Evolutionary conservation across 2,888 invertebrate genomes (phyloP), one percentile per base, ranked within the genome.

Genomic region (Athalia circularis): DNA sequence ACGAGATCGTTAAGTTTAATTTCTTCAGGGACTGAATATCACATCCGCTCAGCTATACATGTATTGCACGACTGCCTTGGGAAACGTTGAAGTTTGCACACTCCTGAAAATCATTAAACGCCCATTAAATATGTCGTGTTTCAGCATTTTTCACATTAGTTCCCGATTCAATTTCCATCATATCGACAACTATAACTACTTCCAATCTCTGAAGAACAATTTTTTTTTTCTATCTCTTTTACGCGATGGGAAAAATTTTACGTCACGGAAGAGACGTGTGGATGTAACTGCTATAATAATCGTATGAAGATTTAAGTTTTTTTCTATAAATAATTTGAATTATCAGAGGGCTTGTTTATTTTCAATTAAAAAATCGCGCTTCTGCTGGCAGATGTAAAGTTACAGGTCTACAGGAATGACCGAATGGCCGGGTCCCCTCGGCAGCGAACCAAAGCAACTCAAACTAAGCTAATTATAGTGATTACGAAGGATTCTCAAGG

Each of bases 1-100:
- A 59, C 52, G 68, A 70, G 57, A 70, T 70, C 70, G 70, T 70
- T 57, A 57, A 54, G 57, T 70, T 70, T 54, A 59, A 70, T 59
- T 59, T 59, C 54, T 70, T 70, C 29, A 57, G 59, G 59, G 59
- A 59, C n/a, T 70, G 70, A 59, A 70, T 70, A 57, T 70, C 70
- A 13, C 57, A 54, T 45, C 9, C 57, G 29, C 50, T 29, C 29
- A 54, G 68, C 29, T 52, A 68, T 29, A 68, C 50, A 11, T 11
- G 15, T n/a, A 54, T 43, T 15, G 68, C 54, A 54, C n/a, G n/a
- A 54, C 43, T 52, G 68, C 50, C 68, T 68, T 15, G 68, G 54
- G 54, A 68, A 68, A 50, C 13, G 68, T 54, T 68, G 4, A 2
- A 43, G 68, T 68, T 68, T 68, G 54, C 68, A 68, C 68, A 68